Evolutionary conservation across 2,113 vertebrate genomes (phyloP), one percentile per base, ranked within the genome.

Genomic region (Cryptomyrus ogoouensis): DNA sequence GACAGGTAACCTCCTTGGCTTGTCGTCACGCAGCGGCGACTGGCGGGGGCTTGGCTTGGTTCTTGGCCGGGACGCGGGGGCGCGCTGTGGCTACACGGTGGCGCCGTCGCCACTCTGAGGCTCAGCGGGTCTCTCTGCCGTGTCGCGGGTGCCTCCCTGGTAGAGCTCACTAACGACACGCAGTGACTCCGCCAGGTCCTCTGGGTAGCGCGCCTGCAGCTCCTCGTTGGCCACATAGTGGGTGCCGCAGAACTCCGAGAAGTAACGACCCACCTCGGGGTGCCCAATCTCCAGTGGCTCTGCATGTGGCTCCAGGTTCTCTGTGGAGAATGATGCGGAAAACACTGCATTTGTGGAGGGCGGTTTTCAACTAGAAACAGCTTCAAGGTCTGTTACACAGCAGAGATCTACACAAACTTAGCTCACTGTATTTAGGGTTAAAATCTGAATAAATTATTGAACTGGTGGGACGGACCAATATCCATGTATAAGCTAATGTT

Each of bases 241-340:
- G 0, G 94, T 91, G 90, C 96, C 95, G 0, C 96, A 93, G 62
- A 98, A 99, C 94, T 99, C 98, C 0, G 96, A 97, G 92, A 99
- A 99, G 90, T 99, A 99, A 91, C 98, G 98, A 0, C 97, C 97
- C 0, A 99, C 97, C 89, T 99, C 98, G 0, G 97, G 97, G 94
- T 99, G 98, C 2, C 96, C 96, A 91, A 99, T 98, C 94, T 99
- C 98, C 91, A 96, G 95, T 0, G 98, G 98, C 88, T 96, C 95
- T 0, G 96, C 94, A 80, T 98, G 98, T 46, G 97, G 96, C 86
- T 98, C 98, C 95, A 99, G 94, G 94, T 99, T 99, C 93, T 99
- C 98, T 99, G 96, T 1, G 9, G 89, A 91, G 80, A 89, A 35
- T 90, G 90, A 50, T 88, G 86, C 92, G 58, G 90, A 89, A 77